phyloP scores from a whole-genome alignment of 2,113 vertebrate species.

The Peromyscus polionotus region DNA sequence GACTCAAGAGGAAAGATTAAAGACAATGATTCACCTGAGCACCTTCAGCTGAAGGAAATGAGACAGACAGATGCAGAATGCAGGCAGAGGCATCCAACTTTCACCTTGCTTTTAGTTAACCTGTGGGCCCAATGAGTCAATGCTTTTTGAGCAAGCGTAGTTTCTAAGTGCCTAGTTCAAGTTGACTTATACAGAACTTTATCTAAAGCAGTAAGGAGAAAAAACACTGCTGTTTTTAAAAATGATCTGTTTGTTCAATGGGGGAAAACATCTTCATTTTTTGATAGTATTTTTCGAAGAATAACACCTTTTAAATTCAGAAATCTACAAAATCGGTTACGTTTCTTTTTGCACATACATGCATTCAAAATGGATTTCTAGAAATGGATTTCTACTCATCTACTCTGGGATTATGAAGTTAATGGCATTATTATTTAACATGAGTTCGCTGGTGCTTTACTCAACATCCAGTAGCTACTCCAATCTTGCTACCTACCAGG shows the following conservation, averaged over 20 bases:
- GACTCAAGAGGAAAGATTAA: not conserved
- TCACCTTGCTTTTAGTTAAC: not conserved
- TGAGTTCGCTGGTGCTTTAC: conserved; percentile 21
- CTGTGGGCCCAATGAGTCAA: not conserved
- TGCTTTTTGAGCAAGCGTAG: not conserved
- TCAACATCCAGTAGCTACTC: conserved; percentile 23
- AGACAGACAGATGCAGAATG: not conserved
- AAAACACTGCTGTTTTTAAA: not conserved
- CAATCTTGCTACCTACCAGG: not conserved
- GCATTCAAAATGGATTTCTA: conserved; percentile 2
- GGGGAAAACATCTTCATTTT: not conserved
- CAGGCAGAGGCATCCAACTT: not conserved
- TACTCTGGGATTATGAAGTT: not conserved
- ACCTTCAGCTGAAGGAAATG: not conserved
- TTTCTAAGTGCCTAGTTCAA: not conserved
- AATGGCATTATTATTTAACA: not conserved
- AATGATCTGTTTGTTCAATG: not conserved
- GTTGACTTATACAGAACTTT: not conserved
- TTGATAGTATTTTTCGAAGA: not conserved
- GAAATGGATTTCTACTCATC: not conserved
- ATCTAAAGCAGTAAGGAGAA: not conserved
- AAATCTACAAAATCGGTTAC: not conserved
- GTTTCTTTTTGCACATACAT: not conserved
- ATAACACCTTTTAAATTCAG: not conserved
- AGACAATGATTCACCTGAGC: not conserved